A percentile compares a stretch with the other conserved stretches of the same genome.
Evolutionary conservation across 2,888 invertebrate genomes (phyloP).

Genomic region (Zygaena filipendulae): DNA sequence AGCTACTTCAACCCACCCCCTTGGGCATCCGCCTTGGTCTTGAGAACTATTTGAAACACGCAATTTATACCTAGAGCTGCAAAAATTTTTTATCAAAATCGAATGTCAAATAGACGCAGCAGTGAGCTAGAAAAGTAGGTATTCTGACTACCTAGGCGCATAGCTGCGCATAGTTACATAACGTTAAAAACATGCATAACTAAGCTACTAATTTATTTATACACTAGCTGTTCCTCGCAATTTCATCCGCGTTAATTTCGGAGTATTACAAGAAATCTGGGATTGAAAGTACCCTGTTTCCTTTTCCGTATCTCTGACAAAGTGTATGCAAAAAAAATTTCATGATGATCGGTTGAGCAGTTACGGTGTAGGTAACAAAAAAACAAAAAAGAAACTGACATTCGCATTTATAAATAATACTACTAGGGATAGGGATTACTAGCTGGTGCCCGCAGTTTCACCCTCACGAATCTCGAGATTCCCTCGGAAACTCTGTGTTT

Average conservation of each 20-base stretch:
- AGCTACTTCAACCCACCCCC: no score
- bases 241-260: constrained; percentile 10
- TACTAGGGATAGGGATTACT: not conserved
- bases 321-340: not conserved
- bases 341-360: no score
- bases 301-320: not conserved
- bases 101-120: no score
- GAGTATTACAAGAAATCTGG: not conserved
- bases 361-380: not conserved
- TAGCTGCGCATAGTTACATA: no score
- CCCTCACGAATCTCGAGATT: not conserved
- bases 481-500: not conserved
- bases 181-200: no score
- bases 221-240: constrained; percentile 6
- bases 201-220: no score
- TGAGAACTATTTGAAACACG: no score
- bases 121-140: no score
- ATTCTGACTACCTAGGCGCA: no score
- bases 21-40: no score
- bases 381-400: not conserved
- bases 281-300: not conserved
- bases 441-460: not conserved
- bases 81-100: no score
- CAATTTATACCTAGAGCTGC: no score
- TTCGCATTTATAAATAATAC: not conserved